These are phyloP conservation scores for Alligator mississippiensis DNA, from an alignment of 2,113 vertebrate genomes.

Conservation along the genomic window DNA sequence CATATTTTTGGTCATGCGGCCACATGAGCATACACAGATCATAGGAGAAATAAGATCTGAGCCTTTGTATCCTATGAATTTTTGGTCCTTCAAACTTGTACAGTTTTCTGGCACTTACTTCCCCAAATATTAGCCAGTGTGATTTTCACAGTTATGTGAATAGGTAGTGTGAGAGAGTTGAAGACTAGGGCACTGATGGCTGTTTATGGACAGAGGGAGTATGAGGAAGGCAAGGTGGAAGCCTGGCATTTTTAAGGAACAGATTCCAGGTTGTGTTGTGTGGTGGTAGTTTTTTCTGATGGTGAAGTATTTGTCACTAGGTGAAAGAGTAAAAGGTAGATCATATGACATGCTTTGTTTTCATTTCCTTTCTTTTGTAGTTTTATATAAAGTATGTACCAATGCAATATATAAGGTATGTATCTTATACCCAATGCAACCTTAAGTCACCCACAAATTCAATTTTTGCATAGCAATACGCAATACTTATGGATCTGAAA, in stretches of 20 bases:
- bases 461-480: not conserved
- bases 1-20: no score
- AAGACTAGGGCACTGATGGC: not conserved
- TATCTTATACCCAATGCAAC: not conserved
- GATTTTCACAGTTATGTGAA: not conserved
- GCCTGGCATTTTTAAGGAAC: not conserved
- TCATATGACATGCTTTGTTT: not conserved
- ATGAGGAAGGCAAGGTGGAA: not conserved
- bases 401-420: no score
- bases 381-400: not conserved
- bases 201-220: not conserved
- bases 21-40: no score
- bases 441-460: not conserved
- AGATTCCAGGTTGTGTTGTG: not conserved
- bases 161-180: not conserved
- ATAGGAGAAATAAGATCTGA: no score
- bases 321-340: not conserved
- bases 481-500: no score
- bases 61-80: no score
- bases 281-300: not conserved
- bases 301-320: not conserved
- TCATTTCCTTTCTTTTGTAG: slow-evolving; percentile 11
- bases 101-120: not conserved
- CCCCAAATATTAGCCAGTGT: not conserved
- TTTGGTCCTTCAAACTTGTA: no score